Base-by-base conservation (phyloP, 2,113 vertebrate genomes). In the Triplophysa dalaica region DNA sequence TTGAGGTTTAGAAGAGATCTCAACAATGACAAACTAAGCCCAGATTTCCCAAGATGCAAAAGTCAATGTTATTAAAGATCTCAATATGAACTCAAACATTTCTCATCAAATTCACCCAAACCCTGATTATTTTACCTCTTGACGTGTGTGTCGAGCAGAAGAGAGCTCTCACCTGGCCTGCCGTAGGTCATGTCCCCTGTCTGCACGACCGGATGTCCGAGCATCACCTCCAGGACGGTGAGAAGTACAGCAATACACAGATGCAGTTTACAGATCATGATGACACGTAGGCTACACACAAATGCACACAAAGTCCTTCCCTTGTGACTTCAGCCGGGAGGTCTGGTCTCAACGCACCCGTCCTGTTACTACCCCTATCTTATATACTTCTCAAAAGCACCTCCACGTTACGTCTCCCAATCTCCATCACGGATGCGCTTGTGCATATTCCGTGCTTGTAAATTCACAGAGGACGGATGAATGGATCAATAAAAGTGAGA, bases 231-330 rank as follows among this genome's bases (percentile, higher is more conserved):
- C 3, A 81, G 56, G 41, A 72, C 9, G n/a, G 48, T 2, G 12
- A 89, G 64, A 29, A 89, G 56, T 41, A 89, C 63, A 70, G 78
- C 48, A 24, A 83, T 87, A 63, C 60, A 79, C 64, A 87, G 60
- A 21, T 85, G 61, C 3, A 82, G 22, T 78, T 83, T 89, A 58
- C 81, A 76, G 77, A 83, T 67, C 88, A 87, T 87, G 33, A 50
- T 62, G 70, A 63, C 74, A 73, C 38, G 9, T 54, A 17, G 5
- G 43, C 9, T 45, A 45, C 43, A 11, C 50, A 64, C 60, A 64
- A 63, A 24, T 26, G 63, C 67, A 2, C n/a, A 45, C 29, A 22
- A 16, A 56, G 19, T n/a, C 24, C 63, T 43, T 63, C 22, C 4
- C 11, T 12, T 60, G 8, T 6, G 21, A 24, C 58, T 17, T 54